A percentile compares a stretch with the other conserved stretches of the same genome.
Evolutionary conservation across 2,113 vertebrate genomes (phyloP).

Genomic region (Scophthalmus maximus): DNA sequence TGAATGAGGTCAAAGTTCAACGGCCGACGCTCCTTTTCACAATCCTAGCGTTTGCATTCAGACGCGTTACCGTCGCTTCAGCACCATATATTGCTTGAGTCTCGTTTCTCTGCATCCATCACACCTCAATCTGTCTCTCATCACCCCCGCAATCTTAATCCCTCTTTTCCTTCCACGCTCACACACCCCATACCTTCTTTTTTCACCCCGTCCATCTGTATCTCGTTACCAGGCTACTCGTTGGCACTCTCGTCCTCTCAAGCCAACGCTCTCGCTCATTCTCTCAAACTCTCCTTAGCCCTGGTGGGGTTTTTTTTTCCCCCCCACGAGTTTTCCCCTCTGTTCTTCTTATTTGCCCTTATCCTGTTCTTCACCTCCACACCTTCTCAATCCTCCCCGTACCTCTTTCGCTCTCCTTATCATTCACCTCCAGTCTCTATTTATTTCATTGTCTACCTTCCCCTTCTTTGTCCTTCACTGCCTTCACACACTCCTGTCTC

Average conservation of each 20-base stretch:
- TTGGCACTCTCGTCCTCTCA: slow-evolving; percentile 36
- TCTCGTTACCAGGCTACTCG: slow-evolving; percentile 43
- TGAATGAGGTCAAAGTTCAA: slow-evolving; percentile 56
- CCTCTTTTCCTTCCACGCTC: slow-evolving; percentile 6
- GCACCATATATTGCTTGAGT: slow-evolving; percentile 6
- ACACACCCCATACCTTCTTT: not conserved
- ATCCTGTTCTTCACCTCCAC: not conserved
- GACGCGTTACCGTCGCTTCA: slow-evolving; percentile 11
- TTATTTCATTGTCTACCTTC: not conserved
- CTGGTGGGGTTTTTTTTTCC: not conserved
- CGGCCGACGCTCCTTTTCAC: not conserved
- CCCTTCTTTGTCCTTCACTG: too few relatives aligned
- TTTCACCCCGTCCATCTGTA: slow-evolving; percentile 28
- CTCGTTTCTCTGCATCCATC: slow-evolving; percentile 18
- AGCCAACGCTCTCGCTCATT: too few relatives aligned
- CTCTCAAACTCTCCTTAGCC: slow-evolving; percentile 10
- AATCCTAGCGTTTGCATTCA: not conserved
- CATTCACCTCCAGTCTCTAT: not conserved
- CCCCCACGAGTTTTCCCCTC: not conserved
- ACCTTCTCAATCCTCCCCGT: not conserved
- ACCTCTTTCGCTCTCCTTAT: not conserved
- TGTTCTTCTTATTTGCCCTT: too few relatives aligned
- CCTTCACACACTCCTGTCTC: too few relatives aligned
- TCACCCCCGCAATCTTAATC: slow-evolving; percentile 7
- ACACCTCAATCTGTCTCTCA: slow-evolving; percentile 38